phyloP scores from a whole-genome alignment of 2,888 invertebrate species.

The Campoletis raptor region DNA sequence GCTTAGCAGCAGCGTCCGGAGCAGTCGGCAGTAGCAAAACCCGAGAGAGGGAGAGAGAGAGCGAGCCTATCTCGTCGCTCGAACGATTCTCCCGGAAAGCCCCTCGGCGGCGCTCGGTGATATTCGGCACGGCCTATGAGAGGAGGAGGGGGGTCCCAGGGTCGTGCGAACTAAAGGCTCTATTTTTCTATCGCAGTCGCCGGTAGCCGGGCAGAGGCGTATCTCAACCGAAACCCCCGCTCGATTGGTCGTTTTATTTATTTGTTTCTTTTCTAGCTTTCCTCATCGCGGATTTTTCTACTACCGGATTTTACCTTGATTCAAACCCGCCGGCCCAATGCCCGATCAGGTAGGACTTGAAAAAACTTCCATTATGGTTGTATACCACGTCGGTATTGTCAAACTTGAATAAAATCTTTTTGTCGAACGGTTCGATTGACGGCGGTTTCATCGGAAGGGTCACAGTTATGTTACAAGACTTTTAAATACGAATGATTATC shows the following conservation, averaged over 20 bases:
- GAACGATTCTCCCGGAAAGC: constrained; percentile 68
- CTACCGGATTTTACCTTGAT: constrained; percentile 56
- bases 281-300: constrained; percentile 23
- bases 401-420: background rate
- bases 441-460: no score
- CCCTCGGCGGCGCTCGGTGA: constrained; percentile 72
- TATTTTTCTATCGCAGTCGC: constrained; percentile 52
- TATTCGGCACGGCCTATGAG: constrained; percentile 75
- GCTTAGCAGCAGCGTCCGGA: constrained; percentile 28
- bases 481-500: no score
- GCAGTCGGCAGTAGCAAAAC: constrained; percentile 26
- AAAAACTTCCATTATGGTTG: constrained; percentile 44
- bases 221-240: constrained; percentile 50
- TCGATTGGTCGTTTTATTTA: constrained; percentile 21
- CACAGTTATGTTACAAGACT: no score
- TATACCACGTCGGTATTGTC: background rate
- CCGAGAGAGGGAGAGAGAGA: constrained; percentile 31
- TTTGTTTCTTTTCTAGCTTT: constrained; percentile 20
- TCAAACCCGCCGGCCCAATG: constrained; percentile 37
- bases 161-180: constrained; percentile 70
- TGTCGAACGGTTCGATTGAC: no score
- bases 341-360: constrained; percentile 57
- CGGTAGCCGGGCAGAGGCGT: constrained; percentile 45
- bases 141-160: constrained; percentile 70
- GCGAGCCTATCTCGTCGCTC: constrained; percentile 61